Evolutionary conservation across 35 echinoderm and acorn worm genomes (phyloP).

Genomic region (Ophioderma brevispina): DNA sequence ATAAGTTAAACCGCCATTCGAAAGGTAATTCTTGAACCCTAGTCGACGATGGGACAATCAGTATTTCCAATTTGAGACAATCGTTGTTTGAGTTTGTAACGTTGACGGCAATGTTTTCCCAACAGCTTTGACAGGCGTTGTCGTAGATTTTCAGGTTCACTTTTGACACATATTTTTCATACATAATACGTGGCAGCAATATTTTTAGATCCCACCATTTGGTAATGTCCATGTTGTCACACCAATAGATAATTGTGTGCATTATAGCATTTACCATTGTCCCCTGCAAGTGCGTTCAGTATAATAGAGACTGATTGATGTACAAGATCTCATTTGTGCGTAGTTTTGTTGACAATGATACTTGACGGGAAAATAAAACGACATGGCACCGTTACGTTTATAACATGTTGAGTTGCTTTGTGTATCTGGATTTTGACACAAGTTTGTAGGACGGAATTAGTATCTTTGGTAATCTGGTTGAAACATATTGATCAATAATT

Average conservation of each 20-base stretch:
- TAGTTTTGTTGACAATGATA: constrained; percentile 37
- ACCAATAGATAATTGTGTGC: constrained; percentile 62
- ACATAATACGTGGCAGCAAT: constrained; percentile 54
- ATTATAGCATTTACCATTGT: constrained; percentile 58
- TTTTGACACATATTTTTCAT: constrained; percentile 53
- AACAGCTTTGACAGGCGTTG: constrained; percentile 10
- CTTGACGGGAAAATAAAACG: constrained; percentile 24
- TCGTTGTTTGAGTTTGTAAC: too few species aligned
- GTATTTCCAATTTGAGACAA: too few species aligned
- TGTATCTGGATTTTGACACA: not conserved
- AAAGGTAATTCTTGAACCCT: too few species aligned
- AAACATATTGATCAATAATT: not conserved
- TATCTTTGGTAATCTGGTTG: not conserved
- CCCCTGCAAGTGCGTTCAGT: constrained; percentile 34
- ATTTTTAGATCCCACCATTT: constrained; percentile 46
- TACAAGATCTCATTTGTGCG: constrained; percentile 7
- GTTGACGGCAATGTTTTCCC: too few species aligned
- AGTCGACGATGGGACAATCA: too few species aligned
- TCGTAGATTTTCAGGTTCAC: constrained; percentile 65
- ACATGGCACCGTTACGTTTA: constrained; percentile 8
- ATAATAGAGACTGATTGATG: not conserved
- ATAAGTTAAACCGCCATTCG: too few species aligned
- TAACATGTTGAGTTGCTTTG: constrained; percentile 43
- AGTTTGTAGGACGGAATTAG: not conserved
- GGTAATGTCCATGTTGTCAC: constrained; percentile 80